A percentile compares a stretch with the other conserved stretches of the same genome.
These are phyloP conservation scores for Lepidiolamprologus cunningtoni DNA, from an alignment of 2,113 vertebrate species.

Conservation along the genomic window DNA sequence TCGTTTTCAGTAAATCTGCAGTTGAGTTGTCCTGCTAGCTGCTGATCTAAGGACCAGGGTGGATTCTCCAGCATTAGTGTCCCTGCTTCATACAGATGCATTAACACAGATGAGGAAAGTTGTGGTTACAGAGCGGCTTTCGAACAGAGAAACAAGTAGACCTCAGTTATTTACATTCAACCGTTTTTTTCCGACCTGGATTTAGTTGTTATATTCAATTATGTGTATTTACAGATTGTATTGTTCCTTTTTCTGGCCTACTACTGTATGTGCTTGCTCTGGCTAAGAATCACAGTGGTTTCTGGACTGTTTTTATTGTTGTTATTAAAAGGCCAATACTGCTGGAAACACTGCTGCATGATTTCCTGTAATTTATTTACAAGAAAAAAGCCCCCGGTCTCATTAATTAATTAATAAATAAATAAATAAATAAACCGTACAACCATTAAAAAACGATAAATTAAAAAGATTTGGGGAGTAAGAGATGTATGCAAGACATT, in stretches of 20 bases:
- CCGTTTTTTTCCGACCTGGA: background rate
- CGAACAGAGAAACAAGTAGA: background rate
- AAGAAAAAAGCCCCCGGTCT: rapidly evolving
- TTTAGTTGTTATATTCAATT: constrained; percentile 29
- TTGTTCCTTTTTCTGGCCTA: constrained; percentile 35
- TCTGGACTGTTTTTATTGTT: constrained; percentile 54
- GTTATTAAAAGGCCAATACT: constrained; percentile 49
- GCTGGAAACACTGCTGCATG: background rate
- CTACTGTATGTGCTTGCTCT: constrained; percentile 50
- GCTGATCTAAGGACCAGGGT: constrained; percentile 10
- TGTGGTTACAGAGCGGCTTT: background rate
- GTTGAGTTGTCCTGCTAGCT: background rate
- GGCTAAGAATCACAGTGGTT: constrained; percentile 16
- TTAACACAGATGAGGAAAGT: background rate
- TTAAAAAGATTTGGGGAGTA: rapidly evolving
- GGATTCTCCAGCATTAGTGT: background rate
- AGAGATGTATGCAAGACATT: background rate
- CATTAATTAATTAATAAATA: background rate
- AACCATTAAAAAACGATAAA: rapidly evolving
- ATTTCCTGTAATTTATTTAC: background rate
- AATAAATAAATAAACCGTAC: background rate
- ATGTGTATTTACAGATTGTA: constrained; percentile 46
- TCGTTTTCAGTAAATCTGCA: background rate
- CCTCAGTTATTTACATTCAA: constrained; percentile 13
- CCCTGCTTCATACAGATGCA: background rate